phyloP scores from a whole-genome alignment of 1,140 invertebrate species.

The Zophobas morio region DNA sequence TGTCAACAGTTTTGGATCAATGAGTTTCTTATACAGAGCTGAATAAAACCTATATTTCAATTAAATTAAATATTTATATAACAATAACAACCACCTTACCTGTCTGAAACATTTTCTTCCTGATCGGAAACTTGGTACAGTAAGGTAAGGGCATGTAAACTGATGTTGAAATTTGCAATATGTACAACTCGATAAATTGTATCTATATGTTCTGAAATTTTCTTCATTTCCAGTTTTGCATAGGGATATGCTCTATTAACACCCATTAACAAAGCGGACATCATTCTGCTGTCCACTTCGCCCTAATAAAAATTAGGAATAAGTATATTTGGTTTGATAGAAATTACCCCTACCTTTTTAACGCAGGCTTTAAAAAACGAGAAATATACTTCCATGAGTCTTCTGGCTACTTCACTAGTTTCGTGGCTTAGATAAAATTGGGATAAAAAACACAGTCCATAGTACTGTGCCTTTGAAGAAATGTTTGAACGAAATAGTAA shows the following conservation, averaged over 20 bases:
- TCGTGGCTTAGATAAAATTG: slow-evolving; percentile 83
- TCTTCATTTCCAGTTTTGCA: slow-evolving; percentile 73
- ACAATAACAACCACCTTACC: slow-evolving; percentile 65
- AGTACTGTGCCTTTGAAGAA: slow-evolving; percentile 89
- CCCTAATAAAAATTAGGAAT: slow-evolving; percentile 71
- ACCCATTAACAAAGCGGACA: slow-evolving; percentile 91
- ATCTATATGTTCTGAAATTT: slow-evolving; percentile 81
- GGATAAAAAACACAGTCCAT: slow-evolving; percentile 92
- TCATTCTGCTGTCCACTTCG: slow-evolving; percentile 92
- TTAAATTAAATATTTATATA: slow-evolving; percentile 37
- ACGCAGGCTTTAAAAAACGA: slow-evolving; percentile 95
- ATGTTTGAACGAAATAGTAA: slow-evolving; percentile 91
- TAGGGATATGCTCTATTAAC: slow-evolving; percentile 91
- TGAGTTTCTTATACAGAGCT: slow-evolving; percentile 90
- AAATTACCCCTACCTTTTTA: slow-evolving; percentile 75
- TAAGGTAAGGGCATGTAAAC: slow-evolving; percentile 89
- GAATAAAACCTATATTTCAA: slow-evolving; percentile 83
- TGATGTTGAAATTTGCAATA: slow-evolving; percentile 84
- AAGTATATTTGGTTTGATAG: slow-evolving; percentile 10
- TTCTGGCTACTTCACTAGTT: slow-evolving; percentile 83
- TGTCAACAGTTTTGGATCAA: slow-evolving; percentile 81
- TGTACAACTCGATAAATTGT: slow-evolving; percentile 94
- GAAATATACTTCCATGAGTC: slow-evolving; percentile 93
- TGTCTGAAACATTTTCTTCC: slow-evolving; percentile 71
- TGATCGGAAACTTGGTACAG: slow-evolving; percentile 86